Percentiles rank a stretch among this genome's conserved stretches.
Conservation (phyloP, 2,888 invertebrate species). For the Malthinus seriepunctatus region DNA sequence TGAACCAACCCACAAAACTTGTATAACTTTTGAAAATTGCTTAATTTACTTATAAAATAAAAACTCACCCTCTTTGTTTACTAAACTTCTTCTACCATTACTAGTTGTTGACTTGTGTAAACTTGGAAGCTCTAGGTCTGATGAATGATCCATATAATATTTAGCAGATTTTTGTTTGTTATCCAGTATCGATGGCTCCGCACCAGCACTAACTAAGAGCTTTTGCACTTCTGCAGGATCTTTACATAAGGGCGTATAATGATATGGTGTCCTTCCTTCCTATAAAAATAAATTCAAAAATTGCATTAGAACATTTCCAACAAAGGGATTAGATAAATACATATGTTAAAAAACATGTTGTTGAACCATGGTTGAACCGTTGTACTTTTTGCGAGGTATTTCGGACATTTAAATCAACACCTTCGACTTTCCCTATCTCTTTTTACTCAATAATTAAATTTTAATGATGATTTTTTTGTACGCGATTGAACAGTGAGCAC, state of each 20-base stretch:
- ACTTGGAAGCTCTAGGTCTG: conserved; percentile 60
- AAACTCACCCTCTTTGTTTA: conserved; percentile 45
- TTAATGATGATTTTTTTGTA: too few species aligned
- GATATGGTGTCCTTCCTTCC: conserved; percentile 71
- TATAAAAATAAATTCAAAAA: conserved; percentile 41
- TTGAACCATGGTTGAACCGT: too few species aligned
- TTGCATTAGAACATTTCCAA: background rate
- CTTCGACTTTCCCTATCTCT: too few species aligned
- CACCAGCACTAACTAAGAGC: conserved; percentile 63
- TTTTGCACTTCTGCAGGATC: conserved; percentile 65
- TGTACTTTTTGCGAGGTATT: too few species aligned
- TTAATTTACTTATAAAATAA: too few species aligned
- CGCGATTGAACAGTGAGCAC: too few species aligned
- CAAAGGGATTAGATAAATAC: background rate
- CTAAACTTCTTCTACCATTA: conserved; percentile 41
- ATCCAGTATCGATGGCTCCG: conserved; percentile 65
- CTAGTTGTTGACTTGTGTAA: conserved; percentile 41
- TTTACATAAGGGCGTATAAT: conserved; percentile 66
- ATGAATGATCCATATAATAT: conserved; percentile 61
- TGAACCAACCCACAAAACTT: too few species aligned
- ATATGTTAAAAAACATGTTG: too few species aligned
- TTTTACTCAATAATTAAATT: too few species aligned
- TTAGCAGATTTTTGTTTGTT: conserved; percentile 60
- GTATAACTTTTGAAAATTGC: too few species aligned
- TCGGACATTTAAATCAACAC: too few species aligned